Percentiles rank a stretch among this genome's conserved stretches.
phyloP scores from a whole-genome alignment of 2,797 vertebrate species.

The Bucorvus abyssinicus region DNA sequence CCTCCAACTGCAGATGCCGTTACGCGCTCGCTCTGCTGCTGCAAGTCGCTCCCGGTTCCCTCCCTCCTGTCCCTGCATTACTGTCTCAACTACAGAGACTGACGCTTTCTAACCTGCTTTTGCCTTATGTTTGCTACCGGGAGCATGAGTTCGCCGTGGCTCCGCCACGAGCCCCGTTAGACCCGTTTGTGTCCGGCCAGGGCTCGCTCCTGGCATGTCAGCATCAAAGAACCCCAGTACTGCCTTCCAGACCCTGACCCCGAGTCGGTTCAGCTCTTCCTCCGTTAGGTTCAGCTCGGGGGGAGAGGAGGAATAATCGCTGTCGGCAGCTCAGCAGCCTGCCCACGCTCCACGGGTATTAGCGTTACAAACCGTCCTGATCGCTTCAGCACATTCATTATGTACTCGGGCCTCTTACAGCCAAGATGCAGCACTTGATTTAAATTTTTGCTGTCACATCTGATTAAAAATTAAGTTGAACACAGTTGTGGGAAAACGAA shows the following conservation, averaged over 20 bases:
- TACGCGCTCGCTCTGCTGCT: neutral
- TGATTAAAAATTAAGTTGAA: constrained; percentile 79
- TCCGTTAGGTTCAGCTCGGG: constrained; percentile 3
- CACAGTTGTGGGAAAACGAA: constrained; percentile 72
- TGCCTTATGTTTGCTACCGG: neutral
- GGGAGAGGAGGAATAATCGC: constrained; percentile 60
- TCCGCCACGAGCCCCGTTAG: fast-evolving
- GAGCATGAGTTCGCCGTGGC: fast-evolving
- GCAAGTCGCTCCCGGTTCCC: neutral
- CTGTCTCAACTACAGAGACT: neutral
- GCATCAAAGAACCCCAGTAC: fast-evolving
- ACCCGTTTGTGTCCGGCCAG: fast-evolving
- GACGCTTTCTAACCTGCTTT: neutral
- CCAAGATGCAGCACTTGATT: constrained; percentile 68
- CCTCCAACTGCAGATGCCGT: neutral
- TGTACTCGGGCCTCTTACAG: constrained; percentile 40
- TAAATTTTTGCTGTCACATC: constrained; percentile 78
- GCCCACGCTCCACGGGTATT: constrained; percentile 43
- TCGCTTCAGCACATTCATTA: constrained; percentile 28
- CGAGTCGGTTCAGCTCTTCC: no score
- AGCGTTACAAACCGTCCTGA: constrained; percentile 57
- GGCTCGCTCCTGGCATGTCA: fast-evolving
- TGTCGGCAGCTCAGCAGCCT: constrained; percentile 57
- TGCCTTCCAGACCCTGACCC: neutral
- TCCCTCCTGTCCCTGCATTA: neutral